Evolutionary conservation across 2,888 invertebrate species (phyloP), one percentile per base, ranked within the genome.

Genomic region (Cephus pulcher): DNA sequence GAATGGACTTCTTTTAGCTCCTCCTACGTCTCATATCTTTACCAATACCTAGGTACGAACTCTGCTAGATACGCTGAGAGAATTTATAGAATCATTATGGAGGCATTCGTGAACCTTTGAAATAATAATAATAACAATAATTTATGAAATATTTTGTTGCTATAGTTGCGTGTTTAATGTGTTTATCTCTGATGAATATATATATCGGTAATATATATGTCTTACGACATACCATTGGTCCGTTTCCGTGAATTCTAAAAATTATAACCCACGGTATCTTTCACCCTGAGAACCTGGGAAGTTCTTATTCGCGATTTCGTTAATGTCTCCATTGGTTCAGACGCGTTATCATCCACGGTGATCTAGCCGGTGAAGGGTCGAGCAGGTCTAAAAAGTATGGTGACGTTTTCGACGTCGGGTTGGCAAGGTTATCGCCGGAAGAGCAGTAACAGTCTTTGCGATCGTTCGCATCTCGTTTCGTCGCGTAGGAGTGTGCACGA

Each of bases 391-490:
- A 56, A 56, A 56, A 56, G 56, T 56, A 56, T 56, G 23, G 56
- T 56, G 56, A 23, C 23, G 23, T 9, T 56, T 56, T 23, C 23
- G 0, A 23, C 23, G 9, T 23, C 9, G 56, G 56, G 56, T 56
- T 56, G 56, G 56, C 23, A 56, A 56, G 56, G 56, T 56, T 56
- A 56, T 56, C 56, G 56, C 56, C 56, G 56, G 56, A 56, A 56
- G 56, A 56, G 23, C 56, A 56, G 56, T 56, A 56, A 56, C 56
- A 56, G 56, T 56, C 56, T 56, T 56, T 56, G 56, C 35, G 74
- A 34, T 34, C 34, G 74, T 40, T 74, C 34, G 74, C 74, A 35
- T 74, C 37, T 74, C 74, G 37, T 74, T 74, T 74, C 37, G 32
- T 30, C n/a, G 74, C 74, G 74, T 30, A 33, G 34, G 23, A 35